phyloP scores from a whole-genome alignment of 2,113 vertebrate species.

The Regulus satrapa region DNA sequence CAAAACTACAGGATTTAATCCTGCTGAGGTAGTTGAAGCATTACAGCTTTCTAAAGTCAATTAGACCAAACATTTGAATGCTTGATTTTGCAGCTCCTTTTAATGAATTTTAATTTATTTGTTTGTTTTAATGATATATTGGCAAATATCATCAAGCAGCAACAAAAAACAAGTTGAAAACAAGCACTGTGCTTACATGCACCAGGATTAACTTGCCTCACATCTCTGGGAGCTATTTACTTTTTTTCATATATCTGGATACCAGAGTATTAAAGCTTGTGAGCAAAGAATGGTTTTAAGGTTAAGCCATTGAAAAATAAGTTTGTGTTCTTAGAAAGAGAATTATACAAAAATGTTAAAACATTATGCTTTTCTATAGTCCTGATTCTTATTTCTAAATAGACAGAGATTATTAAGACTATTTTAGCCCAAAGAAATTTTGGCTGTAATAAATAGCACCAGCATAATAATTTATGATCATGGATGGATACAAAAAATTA shows the following conservation, averaged over 20 bases:
- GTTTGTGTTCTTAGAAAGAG: not conserved
- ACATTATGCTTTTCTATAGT: not conserved
- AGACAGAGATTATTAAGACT: not conserved
- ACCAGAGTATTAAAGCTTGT: not conserved
- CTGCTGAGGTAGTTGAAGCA: not conserved
- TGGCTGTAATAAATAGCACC: not conserved
- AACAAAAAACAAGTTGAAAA: constrained; percentile 6
- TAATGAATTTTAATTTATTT: constrained; percentile 20
- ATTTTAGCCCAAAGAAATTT: not conserved
- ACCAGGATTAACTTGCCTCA: not conserved
- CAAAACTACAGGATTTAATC: not conserved
- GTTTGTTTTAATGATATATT: not conserved
- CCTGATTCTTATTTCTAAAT: not conserved
- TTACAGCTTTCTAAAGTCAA: not conserved
- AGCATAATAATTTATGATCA: not conserved
- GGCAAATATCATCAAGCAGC: not conserved
- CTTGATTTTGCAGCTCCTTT: constrained; percentile 2
- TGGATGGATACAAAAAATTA: not conserved
- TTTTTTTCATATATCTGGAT: not conserved
- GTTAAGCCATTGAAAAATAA: not conserved
- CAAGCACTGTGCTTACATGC: not conserved
- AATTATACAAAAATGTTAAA: not conserved
- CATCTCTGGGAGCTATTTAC: not conserved
- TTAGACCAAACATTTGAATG: not conserved
- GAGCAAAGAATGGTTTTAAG: not conserved